Evolutionary conservation across 2,113 vertebrate genomes (phyloP), one percentile per base, ranked within the genome.

Genomic region (Nipponia nippon): DNA sequence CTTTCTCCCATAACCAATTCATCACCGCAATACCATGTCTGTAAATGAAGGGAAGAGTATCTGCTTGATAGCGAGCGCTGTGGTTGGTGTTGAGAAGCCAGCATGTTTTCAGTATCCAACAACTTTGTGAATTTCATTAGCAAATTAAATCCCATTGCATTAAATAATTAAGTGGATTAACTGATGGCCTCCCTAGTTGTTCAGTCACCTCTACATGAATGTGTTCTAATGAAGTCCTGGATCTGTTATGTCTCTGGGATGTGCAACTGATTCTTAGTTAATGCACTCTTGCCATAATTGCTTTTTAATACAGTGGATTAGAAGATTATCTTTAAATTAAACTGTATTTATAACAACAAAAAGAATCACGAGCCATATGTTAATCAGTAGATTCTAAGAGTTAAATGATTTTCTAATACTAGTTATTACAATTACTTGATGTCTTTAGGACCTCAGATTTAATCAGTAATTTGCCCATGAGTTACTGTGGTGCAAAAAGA

Each of bases 271-370:
- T 82, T 92, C 83, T 59, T 89, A 72, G 61, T 91, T 94, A 97
- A 92, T 83, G 69, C n/a, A 14, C 44, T 95, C 62, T 61, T 83
- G 49, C 49, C 32, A 53, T 95, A 79, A 92, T 91, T 94, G 80
- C 65, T 85, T 95, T 95, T 93, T 84, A 96, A 95, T 93, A 61
- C 34, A 76, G 40, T 13, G 27, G 83, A 95, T 97, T 87, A 89
- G 69, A 82, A 89, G 61, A 95, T 96, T 84, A 88, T 83, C 78
- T 90, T 90, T 81, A 95, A 90, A 92, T 92, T 72, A 87, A 95
- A 95, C 50, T 67, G 23, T 65, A 84, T 95, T 97, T 94, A 52
- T 58, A 94, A 72, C 73, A 94, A 71, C 71, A 63, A 56, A 84
- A 84, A 40, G 21, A 93, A 72, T 89, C 42, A 23, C n/a, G 5